These are phyloP conservation scores for Arrhamphus sclerolepis DNA, from an alignment of 2,797 vertebrate genomes.

Conservation along the genomic window DNA sequence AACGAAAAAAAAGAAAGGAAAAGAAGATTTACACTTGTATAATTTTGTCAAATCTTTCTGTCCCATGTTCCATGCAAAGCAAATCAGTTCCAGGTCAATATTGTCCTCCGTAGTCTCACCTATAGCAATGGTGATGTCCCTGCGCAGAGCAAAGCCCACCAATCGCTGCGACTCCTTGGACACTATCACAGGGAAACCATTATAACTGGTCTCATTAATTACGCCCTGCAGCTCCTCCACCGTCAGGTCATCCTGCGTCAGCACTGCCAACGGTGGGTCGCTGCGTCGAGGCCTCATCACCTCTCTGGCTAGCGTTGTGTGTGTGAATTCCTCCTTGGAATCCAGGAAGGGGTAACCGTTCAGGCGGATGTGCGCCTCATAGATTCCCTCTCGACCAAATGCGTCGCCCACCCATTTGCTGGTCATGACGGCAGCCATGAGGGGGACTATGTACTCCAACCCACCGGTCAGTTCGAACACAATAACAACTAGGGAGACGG, in stretches of 20 bases:
- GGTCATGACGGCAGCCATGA: constrained; percentile 99
- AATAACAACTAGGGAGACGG: constrained; percentile 96
- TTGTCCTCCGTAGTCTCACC: constrained; percentile 39
- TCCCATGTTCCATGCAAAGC: not conserved
- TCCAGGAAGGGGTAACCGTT: constrained; percentile 99
- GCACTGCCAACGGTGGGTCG: constrained; percentile 90
- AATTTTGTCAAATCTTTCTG: no score
- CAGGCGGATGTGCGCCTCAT: constrained; percentile 96
- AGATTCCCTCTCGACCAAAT: constrained; percentile 97
- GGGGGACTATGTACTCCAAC: constrained; percentile 97
- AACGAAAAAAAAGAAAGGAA: not conserved
- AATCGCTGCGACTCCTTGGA: constrained; percentile 97
- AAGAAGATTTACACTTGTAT: not conserved
- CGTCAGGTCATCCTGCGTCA: constrained; percentile 97
- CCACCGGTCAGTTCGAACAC: constrained; percentile 98
- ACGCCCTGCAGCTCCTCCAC: constrained; percentile 93
- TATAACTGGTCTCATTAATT: constrained; percentile 96
- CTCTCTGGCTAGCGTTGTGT: constrained; percentile 93
- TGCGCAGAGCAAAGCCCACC: constrained; percentile 95
- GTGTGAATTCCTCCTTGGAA: constrained; percentile 98
- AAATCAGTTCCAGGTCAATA: no score
- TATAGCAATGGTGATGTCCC: constrained; percentile 98
- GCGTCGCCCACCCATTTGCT: constrained; percentile 99
- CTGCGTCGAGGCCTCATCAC: constrained; percentile 95
- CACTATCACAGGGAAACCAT: constrained; percentile 98